These are phyloP conservation scores for Enhydra lutris DNA, from an alignment of 2,113 vertebrate species.

Conservation along the genomic window DNA sequence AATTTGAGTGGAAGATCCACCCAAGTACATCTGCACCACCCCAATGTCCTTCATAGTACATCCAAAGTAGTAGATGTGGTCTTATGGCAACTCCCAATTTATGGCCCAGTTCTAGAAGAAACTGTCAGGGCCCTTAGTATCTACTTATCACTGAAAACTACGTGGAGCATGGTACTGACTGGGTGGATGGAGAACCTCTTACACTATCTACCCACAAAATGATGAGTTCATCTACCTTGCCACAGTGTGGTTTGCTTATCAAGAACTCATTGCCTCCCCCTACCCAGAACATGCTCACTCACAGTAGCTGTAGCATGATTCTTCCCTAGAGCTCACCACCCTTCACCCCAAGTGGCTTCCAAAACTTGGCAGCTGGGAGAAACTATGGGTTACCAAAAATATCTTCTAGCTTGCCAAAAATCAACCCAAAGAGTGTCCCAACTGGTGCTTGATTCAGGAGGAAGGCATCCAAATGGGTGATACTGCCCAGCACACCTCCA, in stretches of 20 bases:
- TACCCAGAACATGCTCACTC: neutral
- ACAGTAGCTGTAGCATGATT: neutral
- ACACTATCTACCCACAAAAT: neutral
- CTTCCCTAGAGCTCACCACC: neutral
- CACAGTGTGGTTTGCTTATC: neutral
- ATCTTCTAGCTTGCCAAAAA: conserved; percentile 9
- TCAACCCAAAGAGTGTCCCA: neutral
- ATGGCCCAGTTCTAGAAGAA: neutral
- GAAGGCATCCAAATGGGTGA: neutral
- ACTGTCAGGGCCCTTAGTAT: neutral
- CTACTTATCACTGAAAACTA: neutral
- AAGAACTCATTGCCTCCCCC: neutral
- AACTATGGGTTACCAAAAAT: neutral
- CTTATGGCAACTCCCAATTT: neutral
- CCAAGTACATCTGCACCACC: neutral
- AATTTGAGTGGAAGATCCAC: neutral
- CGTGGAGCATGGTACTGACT: neutral
- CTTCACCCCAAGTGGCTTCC: neutral
- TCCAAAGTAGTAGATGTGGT: neutral
- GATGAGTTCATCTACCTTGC: neutral
- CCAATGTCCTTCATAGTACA: neutral
- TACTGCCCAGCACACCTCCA: neutral
- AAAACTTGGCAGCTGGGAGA: neutral
- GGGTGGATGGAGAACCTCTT: neutral
- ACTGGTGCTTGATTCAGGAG: neutral